Evolutionary conservation across 64 coral and sea anemone species (phyloP), one percentile per base, ranked within the genome.

Genomic region (Hydrozoanthus tunicans): DNA sequence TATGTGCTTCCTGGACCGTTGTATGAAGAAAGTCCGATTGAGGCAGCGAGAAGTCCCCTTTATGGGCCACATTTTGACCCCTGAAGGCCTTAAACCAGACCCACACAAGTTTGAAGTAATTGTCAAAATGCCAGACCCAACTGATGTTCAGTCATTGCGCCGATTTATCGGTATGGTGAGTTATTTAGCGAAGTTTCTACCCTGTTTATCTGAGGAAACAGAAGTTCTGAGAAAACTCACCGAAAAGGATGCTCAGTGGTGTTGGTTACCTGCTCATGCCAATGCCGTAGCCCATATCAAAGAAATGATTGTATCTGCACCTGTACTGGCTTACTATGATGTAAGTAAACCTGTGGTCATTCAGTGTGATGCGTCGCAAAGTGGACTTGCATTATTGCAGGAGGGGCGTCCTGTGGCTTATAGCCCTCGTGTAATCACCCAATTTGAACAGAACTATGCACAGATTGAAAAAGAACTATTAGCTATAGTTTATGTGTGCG

Each of bases 301-400:
- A 23, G 32, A 89, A 20, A 56, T n/a, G 57, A 32, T 93, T 4
- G 74, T 56, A 43, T 11, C 13, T 58, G 73, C 86, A 56, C 83
- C 82, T 24, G 79, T 92, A 13, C 77, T 91, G 51, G 55, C 56
- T 72, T 91, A 70, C 65, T 89, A 89, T 89, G 82, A 93, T 72
- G 51, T 78, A 14, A 55, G 10, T 10, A 93, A 66, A 89, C 9
- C 12, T 51, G 54, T 67, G 3, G 74, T 53, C 23, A 65, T 65
- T 65, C 63, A 65, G 63, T 65, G 63, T 65, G 63, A 65, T 65
- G 63, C 63, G 6, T 65, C 27, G 89, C 25, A 72, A 86, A 11
- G 75, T 82, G 17, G 78, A 90, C 62, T 89, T 26, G 83, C 79
- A 5, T 55, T 89, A 32, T 63, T 93, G 5, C 92, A 93, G 64